Base-by-base conservation (phyloP, 1,140 invertebrate species). In the Sminthurinus signatus region DNA sequence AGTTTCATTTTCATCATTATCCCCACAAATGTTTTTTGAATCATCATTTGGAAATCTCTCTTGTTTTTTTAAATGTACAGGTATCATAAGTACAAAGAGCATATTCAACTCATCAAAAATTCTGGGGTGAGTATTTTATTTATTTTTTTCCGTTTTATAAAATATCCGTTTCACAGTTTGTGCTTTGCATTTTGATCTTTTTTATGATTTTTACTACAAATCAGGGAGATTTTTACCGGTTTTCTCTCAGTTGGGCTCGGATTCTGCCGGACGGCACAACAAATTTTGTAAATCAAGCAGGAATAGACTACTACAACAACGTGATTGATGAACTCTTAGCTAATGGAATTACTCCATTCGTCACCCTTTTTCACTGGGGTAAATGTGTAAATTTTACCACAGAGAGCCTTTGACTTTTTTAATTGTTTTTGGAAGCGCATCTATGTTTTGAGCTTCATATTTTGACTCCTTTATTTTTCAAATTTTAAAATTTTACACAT, bases 281-380 rank as follows among this genome's bases (percentile, higher is more conserved):
- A 0, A 61, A 71, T 43, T 56, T 64, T 23, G 32, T 76, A 5
- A 77, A 73, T 44, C 61, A 63, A 57, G 43, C 31, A 15, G 73
- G 73, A 21, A 78, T 80, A 60, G 68, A 81, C 14, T 72, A 73
- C 46, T 74, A 74, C 62, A 67, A 71, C 19, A 67, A 69, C 32
- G 27, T 74, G 17, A 73, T 74, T 42, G 58, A 73, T 25, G 63
- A 62, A 14, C 63, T 74, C 1, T 21, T 72, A 32, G 62, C 54
- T 17, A 65, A 72, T 43, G 66, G 60, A 3, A 73, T 73, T 42
- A 55, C 67, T 46, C 73, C 73, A 14, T 44, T 61, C 8, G 66
- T 72, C 1, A 72, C 71, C 1, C 57, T 81, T 15, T 81, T 78
- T 67, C 79, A 81, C 70, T 80, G 73, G 73, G 73, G 74, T 52